phyloP scores from a whole-genome alignment of 2,797 vertebrate genomes.

The Hydrocynus forskahlii region DNA sequence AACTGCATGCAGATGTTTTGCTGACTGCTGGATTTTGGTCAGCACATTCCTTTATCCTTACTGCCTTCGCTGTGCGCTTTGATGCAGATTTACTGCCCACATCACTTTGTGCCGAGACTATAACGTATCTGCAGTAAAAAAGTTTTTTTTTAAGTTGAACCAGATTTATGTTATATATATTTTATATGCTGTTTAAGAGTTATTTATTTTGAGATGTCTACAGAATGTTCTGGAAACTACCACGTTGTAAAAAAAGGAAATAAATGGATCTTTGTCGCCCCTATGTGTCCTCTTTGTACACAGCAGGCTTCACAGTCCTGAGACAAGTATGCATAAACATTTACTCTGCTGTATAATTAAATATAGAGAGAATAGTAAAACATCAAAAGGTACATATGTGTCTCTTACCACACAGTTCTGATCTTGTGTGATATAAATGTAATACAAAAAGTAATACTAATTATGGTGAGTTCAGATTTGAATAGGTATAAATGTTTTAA shows the following conservation, averaged over 20 bases:
- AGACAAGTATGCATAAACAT: no score
- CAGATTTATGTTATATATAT: conserved; percentile 10
- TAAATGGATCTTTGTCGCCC: conserved; percentile 49
- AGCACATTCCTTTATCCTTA: conserved; percentile 42
- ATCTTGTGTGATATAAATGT: no score
- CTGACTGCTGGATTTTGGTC: conserved; percentile 68
- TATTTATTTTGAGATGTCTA: conserved; percentile 57
- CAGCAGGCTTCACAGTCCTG: no score
- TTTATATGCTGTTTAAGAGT: conserved; percentile 47
- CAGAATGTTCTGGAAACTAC: conserved; percentile 48
- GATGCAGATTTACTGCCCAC: conserved; percentile 37
- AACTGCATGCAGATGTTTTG: conserved; percentile 59
- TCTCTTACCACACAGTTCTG: no score
- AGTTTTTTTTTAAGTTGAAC: conserved; percentile 9
- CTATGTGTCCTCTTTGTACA: conserved; percentile 27
- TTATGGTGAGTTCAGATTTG: no score
- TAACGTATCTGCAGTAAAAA: conserved; percentile 9
- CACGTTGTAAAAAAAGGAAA: conserved; percentile 38
- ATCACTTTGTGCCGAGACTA: conserved; percentile 9
- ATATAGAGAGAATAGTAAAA: no score
- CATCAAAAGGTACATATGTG: no score
- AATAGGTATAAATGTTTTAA: no score
- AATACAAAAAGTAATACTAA: no score
- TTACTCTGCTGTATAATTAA: no score
- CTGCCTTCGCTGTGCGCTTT: conserved; percentile 47